A percentile compares a stretch with the other conserved stretches of the same genome.
Conservation (phyloP, 2,888 invertebrate genomes). For the Schizaphis graminum region DNA sequence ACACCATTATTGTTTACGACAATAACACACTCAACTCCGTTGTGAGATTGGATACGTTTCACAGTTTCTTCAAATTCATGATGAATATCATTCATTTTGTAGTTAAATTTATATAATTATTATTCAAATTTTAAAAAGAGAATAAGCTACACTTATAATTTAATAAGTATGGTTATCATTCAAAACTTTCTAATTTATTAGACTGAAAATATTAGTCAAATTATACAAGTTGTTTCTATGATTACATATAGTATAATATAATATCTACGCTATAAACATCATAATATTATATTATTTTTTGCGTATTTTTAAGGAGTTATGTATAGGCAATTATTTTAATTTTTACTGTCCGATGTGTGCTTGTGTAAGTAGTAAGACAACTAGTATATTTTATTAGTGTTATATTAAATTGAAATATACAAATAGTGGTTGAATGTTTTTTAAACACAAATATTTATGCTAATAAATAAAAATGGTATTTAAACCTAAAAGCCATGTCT, state of each 20-base stretch:
- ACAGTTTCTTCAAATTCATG: constrained; percentile 87
- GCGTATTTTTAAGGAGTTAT: not conserved
- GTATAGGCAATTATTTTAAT: not conserved
- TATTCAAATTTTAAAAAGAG: not conserved
- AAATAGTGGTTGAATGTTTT: too few relatives aligned
- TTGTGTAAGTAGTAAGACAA: not conserved
- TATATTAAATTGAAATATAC: not conserved
- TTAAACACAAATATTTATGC: too few relatives aligned
- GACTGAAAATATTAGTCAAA: not conserved
- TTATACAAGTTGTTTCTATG: not conserved
- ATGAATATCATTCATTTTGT: not conserved
- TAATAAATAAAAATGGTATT: not conserved
- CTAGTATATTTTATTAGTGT: not conserved
- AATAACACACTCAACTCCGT: constrained; percentile 94
- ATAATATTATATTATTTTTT: not conserved
- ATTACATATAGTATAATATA: not conserved
- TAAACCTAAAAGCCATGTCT: too few relatives aligned
- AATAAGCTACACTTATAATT: not conserved
- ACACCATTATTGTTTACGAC: constrained; percentile 96
- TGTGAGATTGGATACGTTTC: constrained; percentile 91
- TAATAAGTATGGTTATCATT: not conserved
- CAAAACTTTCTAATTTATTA: not conserved
- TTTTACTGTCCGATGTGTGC: not conserved
- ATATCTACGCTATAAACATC: not conserved
- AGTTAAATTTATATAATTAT: not conserved